Evolutionary conservation across 2,888 invertebrate genomes (phyloP).

Genomic region (Dicyrtomina minuta): DNA sequence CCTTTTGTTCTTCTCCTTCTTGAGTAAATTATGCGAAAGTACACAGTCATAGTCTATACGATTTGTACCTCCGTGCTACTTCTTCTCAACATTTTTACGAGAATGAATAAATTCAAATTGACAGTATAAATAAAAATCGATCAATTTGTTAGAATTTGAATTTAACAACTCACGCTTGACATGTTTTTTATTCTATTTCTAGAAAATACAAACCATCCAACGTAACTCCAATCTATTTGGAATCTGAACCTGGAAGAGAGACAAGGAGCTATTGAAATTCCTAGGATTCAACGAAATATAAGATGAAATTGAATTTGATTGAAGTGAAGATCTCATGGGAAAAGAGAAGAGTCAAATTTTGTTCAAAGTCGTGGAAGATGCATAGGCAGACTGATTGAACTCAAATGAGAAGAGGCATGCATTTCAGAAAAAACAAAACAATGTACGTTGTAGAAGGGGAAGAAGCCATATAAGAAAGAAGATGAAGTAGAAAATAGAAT

Average conservation of each 20-base stretch:
- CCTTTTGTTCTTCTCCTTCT: too few species aligned
- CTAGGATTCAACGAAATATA: background rate
- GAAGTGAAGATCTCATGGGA: slow-evolving; percentile 27
- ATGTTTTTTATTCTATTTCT: background rate
- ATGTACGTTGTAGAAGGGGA: background rate
- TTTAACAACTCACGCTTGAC: background rate
- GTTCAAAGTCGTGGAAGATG: slow-evolving; percentile 1
- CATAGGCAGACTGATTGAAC: background rate
- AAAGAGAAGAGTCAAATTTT: slow-evolving; percentile 10
- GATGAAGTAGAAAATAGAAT: background rate
- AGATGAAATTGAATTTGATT: background rate
- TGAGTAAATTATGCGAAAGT: too few species aligned
- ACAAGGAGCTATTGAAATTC: slow-evolving; percentile 15
- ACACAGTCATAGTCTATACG: too few species aligned
- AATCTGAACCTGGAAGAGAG: slow-evolving; percentile 19
- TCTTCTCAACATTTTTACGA: too few species aligned
- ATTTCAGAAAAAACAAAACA: background rate
- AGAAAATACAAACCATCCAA: slow-evolving; percentile 57
- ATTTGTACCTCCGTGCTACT: too few species aligned
- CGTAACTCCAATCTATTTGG: slow-evolving; percentile 57
- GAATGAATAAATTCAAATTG: slow-evolving; percentile 2
- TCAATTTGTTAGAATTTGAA: too few species aligned
- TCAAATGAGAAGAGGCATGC: background rate
- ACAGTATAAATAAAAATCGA: background rate
- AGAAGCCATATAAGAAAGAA: background rate